Evolutionary conservation across 2,113 vertebrate genomes (phyloP), one percentile per base, ranked within the genome.

Genomic region (Arothron firmamentum): DNA sequence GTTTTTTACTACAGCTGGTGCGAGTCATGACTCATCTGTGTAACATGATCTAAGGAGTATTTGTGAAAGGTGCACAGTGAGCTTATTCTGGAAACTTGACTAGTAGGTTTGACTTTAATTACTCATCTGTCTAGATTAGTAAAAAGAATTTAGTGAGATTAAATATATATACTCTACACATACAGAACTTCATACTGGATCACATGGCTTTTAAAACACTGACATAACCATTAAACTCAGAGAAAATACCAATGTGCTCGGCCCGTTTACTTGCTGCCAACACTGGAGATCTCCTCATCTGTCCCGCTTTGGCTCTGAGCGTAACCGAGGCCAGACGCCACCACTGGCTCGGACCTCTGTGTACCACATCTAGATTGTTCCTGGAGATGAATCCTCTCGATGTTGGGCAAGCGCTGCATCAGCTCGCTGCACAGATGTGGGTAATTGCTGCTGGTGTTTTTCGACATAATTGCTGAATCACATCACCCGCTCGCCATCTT

Each of bases 1-100:
- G 42, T 63, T 56, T 71, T 78, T 69, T 74, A 85, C 63, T 69
- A 82, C 70, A 75, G 54, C 56, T 63, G 49, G 60, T 67, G 53
- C 72, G 51, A 17, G 11, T 55, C 31, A 48, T 55, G 45, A 60
- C 23, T 59, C 16, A 59, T 56, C 1, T 12, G 20, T 23, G 52
- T 56, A 49, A 62, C 2, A 9, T 51, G 42, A 68, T 48, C 23
- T 47, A 41, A 41, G 51, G 46, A 5, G 17, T 51, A 56, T 60
- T 77, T 23, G 62, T 59, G 38, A 56, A 21, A 76, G 56, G 41
- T 49, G 58, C 56, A 17, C 63, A 53, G 31, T 68, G 34, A 48
- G 18, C 83, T 77, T 75, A 77, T 75, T 78, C 61, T 56, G 55
- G 47, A 72, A 49, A 65, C 61, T 52, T 75, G 66, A 51, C 18